These are phyloP conservation scores for Erebia epiphron DNA, from an alignment of 2,888 invertebrate genomes.

Conservation along the genomic window DNA sequence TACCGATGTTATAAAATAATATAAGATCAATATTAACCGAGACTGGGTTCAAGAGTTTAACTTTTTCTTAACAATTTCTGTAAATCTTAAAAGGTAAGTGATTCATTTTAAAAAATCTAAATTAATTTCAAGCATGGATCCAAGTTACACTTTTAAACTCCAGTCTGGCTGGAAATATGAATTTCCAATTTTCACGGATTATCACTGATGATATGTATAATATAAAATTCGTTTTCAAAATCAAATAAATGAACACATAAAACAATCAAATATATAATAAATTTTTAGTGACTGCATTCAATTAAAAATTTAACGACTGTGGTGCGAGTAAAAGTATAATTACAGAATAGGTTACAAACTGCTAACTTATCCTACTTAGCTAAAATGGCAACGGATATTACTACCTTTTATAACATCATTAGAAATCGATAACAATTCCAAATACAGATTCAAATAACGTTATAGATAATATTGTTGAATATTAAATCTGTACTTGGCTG, in stretches of 20 bases:
- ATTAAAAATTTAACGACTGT: conserved; percentile 1
- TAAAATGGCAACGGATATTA: conserved; percentile 66
- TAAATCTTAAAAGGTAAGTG: neutral
- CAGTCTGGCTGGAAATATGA: conserved; percentile 24
- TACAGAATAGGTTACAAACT: conserved; percentile 34
- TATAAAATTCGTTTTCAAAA: neutral
- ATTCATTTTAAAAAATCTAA: neutral
- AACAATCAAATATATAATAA: too few relatives aligned
- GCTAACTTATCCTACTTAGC: conserved; percentile 55
- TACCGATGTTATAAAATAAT: neutral
- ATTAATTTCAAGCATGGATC: conserved; percentile 7
- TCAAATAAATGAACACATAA: too few relatives aligned
- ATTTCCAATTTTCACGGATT: neutral
- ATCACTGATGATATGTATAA: neutral
- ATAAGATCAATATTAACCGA: conserved; percentile 30
- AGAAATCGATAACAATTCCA: conserved; percentile 44
- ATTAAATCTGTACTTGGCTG: neutral
- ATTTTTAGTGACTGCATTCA: neutral
- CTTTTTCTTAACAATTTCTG: conserved; percentile 33
- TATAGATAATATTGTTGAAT: neutral
- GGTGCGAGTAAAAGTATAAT: conserved; percentile 14
- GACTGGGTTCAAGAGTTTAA: conserved; percentile 73
- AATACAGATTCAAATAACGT: conserved; percentile 11
- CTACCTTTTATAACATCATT: conserved; percentile 47
- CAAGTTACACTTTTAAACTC: conserved; percentile 43